These are phyloP conservation scores for Trichonephila clavata DNA, from an alignment of 1,140 invertebrate species.

Conservation along the genomic window DNA sequence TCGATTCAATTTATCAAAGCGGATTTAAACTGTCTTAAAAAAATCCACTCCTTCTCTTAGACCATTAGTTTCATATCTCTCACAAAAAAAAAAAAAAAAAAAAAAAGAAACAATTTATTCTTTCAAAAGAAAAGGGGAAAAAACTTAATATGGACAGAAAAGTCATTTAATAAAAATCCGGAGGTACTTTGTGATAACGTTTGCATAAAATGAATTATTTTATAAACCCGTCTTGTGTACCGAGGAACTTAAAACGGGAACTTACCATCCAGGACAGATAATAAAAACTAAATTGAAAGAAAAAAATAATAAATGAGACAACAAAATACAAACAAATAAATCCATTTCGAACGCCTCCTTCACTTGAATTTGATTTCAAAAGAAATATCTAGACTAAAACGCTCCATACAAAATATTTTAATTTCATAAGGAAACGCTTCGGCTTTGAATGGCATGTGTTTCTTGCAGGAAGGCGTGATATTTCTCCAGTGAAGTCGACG, in stretches of 20 bases:
- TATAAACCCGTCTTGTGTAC: neutral
- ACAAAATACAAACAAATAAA: neutral
- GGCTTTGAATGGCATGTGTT: neutral
- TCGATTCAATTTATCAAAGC: constrained; percentile 7
- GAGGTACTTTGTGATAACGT: neutral
- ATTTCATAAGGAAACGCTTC: constrained; percentile 50
- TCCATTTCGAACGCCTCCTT: neutral
- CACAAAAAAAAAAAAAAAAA: neutral
- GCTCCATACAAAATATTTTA: constrained; percentile 31
- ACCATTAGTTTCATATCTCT: constrained; percentile 18
- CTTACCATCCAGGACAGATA: neutral
- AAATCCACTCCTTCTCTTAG: neutral
- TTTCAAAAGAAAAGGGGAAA: neutral
- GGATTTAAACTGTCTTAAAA: neutral
- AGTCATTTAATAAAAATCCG: constrained; percentile 25
- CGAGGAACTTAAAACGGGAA: neutral
- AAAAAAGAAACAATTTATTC: neutral
- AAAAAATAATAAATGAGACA: neutral
- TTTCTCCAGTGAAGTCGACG: neutral
- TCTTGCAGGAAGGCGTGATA: neutral
- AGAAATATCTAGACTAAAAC: neutral
- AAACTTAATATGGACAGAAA: neutral
- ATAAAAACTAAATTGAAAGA: neutral
- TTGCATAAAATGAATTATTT: neutral
- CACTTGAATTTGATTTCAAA: neutral